Conservation (phyloP, 1,140 invertebrate species). For the Bactericera cockerelli region DNA sequence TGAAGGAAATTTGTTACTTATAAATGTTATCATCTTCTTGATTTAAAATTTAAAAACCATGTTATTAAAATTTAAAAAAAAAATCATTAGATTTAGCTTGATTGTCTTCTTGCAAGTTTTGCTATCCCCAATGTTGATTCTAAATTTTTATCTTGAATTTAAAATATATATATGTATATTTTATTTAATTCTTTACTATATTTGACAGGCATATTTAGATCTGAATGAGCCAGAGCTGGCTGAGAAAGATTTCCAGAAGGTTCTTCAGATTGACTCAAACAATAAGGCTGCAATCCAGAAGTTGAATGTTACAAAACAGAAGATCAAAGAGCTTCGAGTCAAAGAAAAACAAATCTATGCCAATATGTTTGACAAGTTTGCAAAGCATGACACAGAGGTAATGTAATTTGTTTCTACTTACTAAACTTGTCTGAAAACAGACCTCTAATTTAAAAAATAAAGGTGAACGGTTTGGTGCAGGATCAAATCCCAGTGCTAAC, state of each 20-base stretch:
- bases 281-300: slow-evolving; percentile 74
- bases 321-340: slow-evolving; percentile 55
- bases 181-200: neutral
- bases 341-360: slow-evolving; percentile 82
- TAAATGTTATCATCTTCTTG: no score
- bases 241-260: slow-evolving; percentile 57
- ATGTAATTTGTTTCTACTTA: no score
- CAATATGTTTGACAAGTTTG: slow-evolving; percentile 89
- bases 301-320: slow-evolving; percentile 45
- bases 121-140: no score
- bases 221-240: slow-evolving; percentile 66
- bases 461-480: no score
- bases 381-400: slow-evolving; percentile 62
- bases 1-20: no score
- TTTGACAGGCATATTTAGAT: slow-evolving; percentile 45
- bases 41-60: no score
- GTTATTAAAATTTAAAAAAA: no score
- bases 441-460: neutral
- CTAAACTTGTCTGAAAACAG: neutral
- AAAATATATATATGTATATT: no score
- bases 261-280: slow-evolving; percentile 52
- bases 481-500: no score
- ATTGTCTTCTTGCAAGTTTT: no score
- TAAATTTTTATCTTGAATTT: no score
- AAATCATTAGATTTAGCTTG: no score